Evolutionary conservation across 2,113 vertebrate species (phyloP).

Genomic region (Dipodomys spectabilis): DNA sequence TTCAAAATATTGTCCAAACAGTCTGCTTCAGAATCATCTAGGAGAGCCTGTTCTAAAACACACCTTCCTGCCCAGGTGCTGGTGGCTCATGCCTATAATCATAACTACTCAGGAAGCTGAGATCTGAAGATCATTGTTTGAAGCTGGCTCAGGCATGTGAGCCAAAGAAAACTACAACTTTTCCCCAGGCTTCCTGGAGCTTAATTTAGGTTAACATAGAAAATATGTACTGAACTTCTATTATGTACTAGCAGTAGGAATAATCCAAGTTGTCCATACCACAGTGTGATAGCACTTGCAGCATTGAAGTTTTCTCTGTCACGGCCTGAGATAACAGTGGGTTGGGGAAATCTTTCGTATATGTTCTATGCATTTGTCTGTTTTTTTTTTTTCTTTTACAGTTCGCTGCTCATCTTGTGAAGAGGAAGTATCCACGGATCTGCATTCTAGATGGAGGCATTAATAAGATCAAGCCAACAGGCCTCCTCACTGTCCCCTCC

Average conservation of each 20-base stretch:
- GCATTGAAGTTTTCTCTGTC: background rate
- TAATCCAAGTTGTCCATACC: background rate
- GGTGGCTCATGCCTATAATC: no score
- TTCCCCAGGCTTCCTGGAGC: background rate
- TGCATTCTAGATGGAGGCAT: conserved; percentile 97
- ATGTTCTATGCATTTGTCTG: background rate
- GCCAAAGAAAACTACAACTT: background rate
- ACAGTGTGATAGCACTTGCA: background rate
- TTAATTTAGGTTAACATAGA: background rate
- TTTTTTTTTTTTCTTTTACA: conserved; percentile 71
- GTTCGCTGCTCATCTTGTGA: conserved; percentile 96
- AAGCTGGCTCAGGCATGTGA: background rate
- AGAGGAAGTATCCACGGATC: conserved; percentile 94
- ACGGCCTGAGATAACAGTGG: background rate
- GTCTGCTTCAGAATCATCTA: conserved; percentile 19
- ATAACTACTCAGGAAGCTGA: no score
- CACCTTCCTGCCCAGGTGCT: background rate
- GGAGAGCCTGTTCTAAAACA: background rate
- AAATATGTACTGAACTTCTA: background rate
- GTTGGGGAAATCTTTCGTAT: background rate
- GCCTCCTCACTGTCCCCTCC: conserved; percentile 96
- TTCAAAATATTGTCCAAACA: background rate
- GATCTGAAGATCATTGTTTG: no score
- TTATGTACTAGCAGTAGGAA: background rate
- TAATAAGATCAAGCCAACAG: conserved; percentile 97